A percentile compares a stretch with the other conserved stretches of the same genome.
These are phyloP conservation scores for Cantharis nigra DNA, from an alignment of 2,888 invertebrate species.

Conservation along the genomic window DNA sequence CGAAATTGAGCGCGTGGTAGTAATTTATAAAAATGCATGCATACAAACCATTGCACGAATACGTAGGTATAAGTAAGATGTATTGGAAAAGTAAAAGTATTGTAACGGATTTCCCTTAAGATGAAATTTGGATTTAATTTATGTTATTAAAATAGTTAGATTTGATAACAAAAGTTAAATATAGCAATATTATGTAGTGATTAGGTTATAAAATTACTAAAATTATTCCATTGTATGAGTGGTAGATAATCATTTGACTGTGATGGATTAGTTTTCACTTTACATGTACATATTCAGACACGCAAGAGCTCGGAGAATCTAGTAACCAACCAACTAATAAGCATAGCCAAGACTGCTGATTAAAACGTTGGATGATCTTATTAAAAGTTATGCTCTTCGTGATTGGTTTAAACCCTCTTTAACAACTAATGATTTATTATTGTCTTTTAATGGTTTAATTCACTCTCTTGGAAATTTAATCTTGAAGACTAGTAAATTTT, in stretches of 20 bases:
- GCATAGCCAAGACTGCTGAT: slow-evolving; percentile 30
- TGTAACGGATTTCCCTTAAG: not conserved
- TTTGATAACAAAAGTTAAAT: not conserved
- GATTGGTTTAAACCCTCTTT: slow-evolving; percentile 23
- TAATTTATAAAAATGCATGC: too few relatives aligned
- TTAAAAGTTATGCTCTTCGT: slow-evolving; percentile 30
- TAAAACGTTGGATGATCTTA: slow-evolving; percentile 33
- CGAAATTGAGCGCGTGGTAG: too few relatives aligned
- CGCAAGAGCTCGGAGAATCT: slow-evolving; percentile 31
- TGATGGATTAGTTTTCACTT: slow-evolving; percentile 50
- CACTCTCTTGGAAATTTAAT: slow-evolving; percentile 23
- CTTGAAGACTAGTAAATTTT: slow-evolving; percentile 1
- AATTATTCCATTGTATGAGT: slow-evolving; percentile 49
- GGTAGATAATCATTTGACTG: slow-evolving; percentile 45
- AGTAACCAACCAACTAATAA: not conserved
- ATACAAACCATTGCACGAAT: not conserved
- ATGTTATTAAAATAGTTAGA: not conserved
- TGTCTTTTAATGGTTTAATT: slow-evolving; percentile 28
- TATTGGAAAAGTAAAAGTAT: not conserved
- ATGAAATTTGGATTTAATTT: not conserved
- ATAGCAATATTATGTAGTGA: slow-evolving; percentile 32
- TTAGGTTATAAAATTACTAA: slow-evolving; percentile 40
- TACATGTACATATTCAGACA: slow-evolving; percentile 42
- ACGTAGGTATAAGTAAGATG: not conserved
- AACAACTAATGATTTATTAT: slow-evolving; percentile 30